Percentiles rank a stretch among this genome's conserved stretches.
Conservation (phyloP, 2,113 vertebrate species). For the Neoarius graeffei region DNA sequence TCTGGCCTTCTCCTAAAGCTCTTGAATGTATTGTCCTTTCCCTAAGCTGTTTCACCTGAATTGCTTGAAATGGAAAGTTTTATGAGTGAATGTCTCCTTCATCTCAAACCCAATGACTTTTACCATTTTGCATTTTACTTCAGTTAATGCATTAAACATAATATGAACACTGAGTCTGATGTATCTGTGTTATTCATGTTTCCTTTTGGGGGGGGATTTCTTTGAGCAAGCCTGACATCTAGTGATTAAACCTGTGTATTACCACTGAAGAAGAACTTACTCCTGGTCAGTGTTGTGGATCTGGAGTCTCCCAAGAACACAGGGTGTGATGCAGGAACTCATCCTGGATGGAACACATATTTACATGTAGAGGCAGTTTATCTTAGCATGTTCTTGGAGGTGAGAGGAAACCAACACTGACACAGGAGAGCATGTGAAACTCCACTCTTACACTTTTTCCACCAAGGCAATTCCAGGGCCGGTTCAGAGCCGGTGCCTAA, state of each 20-base stretch:
- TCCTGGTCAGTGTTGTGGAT: neutral
- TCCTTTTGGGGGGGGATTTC: neutral
- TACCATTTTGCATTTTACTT: constrained; percentile 17
- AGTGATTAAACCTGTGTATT: neutral
- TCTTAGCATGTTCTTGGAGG: neutral
- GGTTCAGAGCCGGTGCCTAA: no score
- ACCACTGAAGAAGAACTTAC: neutral
- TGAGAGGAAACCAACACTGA: neutral
- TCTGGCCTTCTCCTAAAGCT: constrained; percentile 20
- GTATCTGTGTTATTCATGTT: neutral
- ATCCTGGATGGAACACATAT: neutral
- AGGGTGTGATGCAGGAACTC: neutral
- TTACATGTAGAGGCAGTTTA: neutral
- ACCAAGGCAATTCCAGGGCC: no score
- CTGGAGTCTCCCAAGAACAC: neutral
- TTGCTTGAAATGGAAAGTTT: constrained; percentile 17
- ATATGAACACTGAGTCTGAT: constrained; percentile 18
- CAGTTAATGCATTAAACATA: constrained; percentile 34
- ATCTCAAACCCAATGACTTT: constrained; percentile 21
- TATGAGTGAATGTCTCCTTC: constrained; percentile 19
- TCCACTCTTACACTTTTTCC: no score
- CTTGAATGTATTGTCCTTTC: constrained; percentile 41
- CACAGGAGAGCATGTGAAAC: no score
- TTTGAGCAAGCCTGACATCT: constrained; percentile 17
- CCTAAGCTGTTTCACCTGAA: neutral